Evolutionary conservation across 2,888 invertebrate species (phyloP), one percentile per base, ranked within the genome.

Genomic region (Drosophila neonasuta): DNA sequence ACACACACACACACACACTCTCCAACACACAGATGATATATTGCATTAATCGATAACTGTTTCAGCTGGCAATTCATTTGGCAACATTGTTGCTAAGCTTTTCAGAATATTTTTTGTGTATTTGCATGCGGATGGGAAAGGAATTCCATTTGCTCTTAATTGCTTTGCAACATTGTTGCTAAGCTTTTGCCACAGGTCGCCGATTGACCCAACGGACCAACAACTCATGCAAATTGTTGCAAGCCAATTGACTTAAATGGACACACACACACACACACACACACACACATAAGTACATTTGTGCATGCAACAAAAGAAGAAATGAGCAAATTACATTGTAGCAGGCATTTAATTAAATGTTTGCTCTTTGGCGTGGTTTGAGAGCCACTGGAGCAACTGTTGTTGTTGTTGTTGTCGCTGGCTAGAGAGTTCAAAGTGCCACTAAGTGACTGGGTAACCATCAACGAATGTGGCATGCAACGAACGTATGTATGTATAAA

Each of bases 401-500:
- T 30, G 20, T 5, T 24, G 24, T 24, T 24, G 24, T 24, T 9
- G 32, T 10, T 8, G 52, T 51, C 46, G 54, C 50, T 49, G 48
- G 69, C 54, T 45, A 71, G 75, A 77, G 80, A 78, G 80, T 81
- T 81, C 78, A 79, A 79, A 79, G 79, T 79, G 79, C 79, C 77
- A 81, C 72, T 78, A 80, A 79, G 80, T 81, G 80, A 81, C 80
- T 81, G 80, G 80, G 80, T 81, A 77, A 80, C 63, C 65, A 41
- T 54, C 64, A 63, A 49, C 51, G 58, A 49, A 46, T 60, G 66
- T 52, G 73, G 73, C 70, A 55, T 73, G 73, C 48, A 57, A 34
- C 54, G 20, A 0, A 34, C 10, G 8, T 9, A n/a, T 13, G 9
- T n/a, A 11, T 49, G 2, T 39, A 13, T 39, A 3, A n/a, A 32